Base-by-base conservation (phyloP, 1,140 invertebrate species). In the Sminthurinus signatus region DNA sequence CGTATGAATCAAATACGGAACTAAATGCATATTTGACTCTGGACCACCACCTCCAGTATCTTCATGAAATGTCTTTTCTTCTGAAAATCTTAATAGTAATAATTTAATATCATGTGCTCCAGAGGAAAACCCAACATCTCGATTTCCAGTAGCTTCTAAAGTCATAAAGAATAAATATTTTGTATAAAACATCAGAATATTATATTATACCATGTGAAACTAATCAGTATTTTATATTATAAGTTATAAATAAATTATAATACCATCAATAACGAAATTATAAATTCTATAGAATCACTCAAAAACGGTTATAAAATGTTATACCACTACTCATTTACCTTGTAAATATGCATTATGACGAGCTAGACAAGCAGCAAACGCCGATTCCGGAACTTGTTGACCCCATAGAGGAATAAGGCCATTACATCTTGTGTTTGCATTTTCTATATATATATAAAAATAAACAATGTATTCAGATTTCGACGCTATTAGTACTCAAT, bases 351-450 rank as follows among this genome's bases (percentile, higher is more conserved):
- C 88, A 73, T 89, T 91, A 73, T 90, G 93, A 62, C 92, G 83
- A 0, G 93, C 94, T 42, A 98, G 81, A 73, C 91, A 95, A 64
- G 86, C 92, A 0, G 93, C 93, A 77, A 96, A 98, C 14, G 89
- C 89, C 0, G 92, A 91, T 76, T 98, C 95, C 0, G 91, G 87
- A 2, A 98, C 94, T 73, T 93, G 88, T 1, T 93, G 93, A 3
- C 95, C 95, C 93, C 94, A 98, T 4, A 98, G 78, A 2, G 96
- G 96, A 55, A 98, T 78, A 57, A 99, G 77, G 1, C 95, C 94
- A 78, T 99, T 99, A 75, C 96, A 98, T 64, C 91, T 88, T 0
- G 95, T 98, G 73, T 96, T 98, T 0, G 93, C 93, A 79, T 98
- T 99, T 77, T 98, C 95, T 36, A 15, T n/a, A n/a, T n/a, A n/a